A percentile compares a stretch with the other conserved stretches of the same genome.
Conservation (phyloP, 2,888 invertebrate genomes). For the Dexiosoma caninum region DNA sequence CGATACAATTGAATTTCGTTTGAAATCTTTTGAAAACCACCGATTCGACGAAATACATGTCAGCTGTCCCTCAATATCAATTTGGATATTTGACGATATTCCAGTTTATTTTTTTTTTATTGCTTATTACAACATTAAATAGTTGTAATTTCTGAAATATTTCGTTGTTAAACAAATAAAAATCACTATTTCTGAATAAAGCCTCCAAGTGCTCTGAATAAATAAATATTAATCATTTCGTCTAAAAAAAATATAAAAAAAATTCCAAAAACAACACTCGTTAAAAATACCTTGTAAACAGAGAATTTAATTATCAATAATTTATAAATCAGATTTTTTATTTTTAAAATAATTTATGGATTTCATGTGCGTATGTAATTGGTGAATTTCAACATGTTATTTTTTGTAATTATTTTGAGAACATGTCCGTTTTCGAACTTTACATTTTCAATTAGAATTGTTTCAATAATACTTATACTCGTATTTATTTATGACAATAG, state of each 20-base stretch:
- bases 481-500: too few species aligned
- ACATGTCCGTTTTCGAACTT: too few species aligned
- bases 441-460: too few species aligned
- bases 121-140: background rate
- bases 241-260: background rate
- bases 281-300: background rate
- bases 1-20: conserved; percentile 31
- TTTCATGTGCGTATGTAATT: background rate
- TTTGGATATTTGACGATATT: too few species aligned
- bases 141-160: conserved; percentile 16
- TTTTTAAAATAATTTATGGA: background rate
- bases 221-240: conserved; percentile 25
- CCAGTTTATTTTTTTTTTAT: background rate
- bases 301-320: background rate
- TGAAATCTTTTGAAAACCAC: conserved; percentile 51
- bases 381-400: background rate
- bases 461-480: too few species aligned
- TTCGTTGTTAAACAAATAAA: conserved; percentile 10
- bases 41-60: conserved; percentile 53
- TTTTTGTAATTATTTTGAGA: background rate
- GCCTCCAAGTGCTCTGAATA: conserved; percentile 47
- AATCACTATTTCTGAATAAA: conserved; percentile 15
- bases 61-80: conserved; percentile 43
- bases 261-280: too few species aligned
- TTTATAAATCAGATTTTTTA: background rate